A percentile compares a stretch with the other conserved stretches of the same genome.
Evolutionary conservation across 2,888 invertebrate genomes (phyloP).

Genomic region (Xylocampa areola): DNA sequence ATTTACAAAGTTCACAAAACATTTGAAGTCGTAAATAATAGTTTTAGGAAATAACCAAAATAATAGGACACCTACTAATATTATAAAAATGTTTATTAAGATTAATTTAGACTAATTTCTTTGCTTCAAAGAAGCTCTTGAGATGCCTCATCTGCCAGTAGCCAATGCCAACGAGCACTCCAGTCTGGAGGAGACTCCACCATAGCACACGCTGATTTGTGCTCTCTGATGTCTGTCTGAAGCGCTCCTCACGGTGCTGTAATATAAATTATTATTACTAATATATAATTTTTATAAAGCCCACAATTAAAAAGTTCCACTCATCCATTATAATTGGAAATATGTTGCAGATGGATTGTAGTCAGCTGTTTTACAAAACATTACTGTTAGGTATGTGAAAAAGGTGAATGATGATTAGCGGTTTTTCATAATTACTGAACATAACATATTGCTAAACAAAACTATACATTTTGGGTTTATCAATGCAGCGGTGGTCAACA

Average conservation of each 20-base stretch:
- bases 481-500: no score
- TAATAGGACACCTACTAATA: slow-evolving; percentile 52
- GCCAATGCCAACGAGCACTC: slow-evolving; percentile 97
- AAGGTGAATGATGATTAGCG: no score
- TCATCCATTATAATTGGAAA: no score
- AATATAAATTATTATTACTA: no score
- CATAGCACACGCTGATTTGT: slow-evolving; percentile 98
- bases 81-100: slow-evolving; percentile 43
- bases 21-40: slow-evolving; percentile 46
- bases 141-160: slow-evolving; percentile 99
- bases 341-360: no score
- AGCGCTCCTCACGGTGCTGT: slow-evolving; percentile 98
- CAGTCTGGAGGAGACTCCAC: slow-evolving; percentile 98
- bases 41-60: slow-evolving; percentile 54
- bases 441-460: no score
- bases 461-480: no score
- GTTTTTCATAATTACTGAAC: no score
- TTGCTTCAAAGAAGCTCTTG: slow-evolving; percentile 99
- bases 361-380: no score
- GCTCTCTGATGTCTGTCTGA: slow-evolving; percentile 99
- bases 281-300: no score
- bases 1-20: slow-evolving; percentile 67
- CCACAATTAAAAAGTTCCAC: no score
- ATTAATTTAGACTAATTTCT: slow-evolving; percentile 96
- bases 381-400: no score